These are phyloP conservation scores for Hirtodrosophila alboralis DNA, from an alignment of 2,888 invertebrate genomes.

Conservation along the genomic window DNA sequence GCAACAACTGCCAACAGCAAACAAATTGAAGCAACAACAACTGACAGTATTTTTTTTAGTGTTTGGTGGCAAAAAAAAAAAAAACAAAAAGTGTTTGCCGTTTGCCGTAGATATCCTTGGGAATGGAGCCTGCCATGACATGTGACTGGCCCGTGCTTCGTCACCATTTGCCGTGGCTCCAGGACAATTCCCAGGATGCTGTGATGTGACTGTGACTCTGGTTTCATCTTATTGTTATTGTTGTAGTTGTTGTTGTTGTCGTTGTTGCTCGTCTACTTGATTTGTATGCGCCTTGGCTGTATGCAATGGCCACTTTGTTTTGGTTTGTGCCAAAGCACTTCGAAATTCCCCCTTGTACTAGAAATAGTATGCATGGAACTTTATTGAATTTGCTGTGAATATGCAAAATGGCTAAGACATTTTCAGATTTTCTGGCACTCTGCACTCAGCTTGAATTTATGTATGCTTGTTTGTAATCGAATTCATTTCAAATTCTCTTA, in stretches of 20 bases:
- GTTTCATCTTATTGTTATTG: slow-evolving; percentile 22
- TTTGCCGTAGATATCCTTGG: slow-evolving; percentile 14
- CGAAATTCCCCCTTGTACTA: slow-evolving; percentile 51
- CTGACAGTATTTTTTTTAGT: slow-evolving; percentile 14
- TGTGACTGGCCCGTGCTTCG: slow-evolving; percentile 30
- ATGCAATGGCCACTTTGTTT: slow-evolving; percentile 69
- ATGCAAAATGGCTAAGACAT: slow-evolving; percentile 41
- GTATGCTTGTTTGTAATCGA: slow-evolving; percentile 17
- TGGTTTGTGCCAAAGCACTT: slow-evolving; percentile 50
- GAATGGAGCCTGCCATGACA: slow-evolving; percentile 26
- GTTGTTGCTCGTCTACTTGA: slow-evolving; percentile 48
- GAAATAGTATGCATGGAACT: slow-evolving; percentile 39
- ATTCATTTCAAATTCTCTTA: slow-evolving; percentile 16
- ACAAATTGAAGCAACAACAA: slow-evolving; percentile 9
- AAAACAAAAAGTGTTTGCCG: slow-evolving; percentile 37
- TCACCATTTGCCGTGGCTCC: slow-evolving; percentile 28
- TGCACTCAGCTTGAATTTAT: slow-evolving; percentile 21
- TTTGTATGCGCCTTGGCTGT: slow-evolving; percentile 67
- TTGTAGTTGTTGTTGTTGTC: slow-evolving; percentile 33
- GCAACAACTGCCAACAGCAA: slow-evolving; percentile 24
- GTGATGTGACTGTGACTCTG: slow-evolving; percentile 49
- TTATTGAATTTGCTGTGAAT: slow-evolving; percentile 59
- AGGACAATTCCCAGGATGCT: slow-evolving; percentile 39
- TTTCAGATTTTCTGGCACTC: slow-evolving; percentile 32
- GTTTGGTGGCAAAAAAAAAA: slow-evolving; percentile 36